Conservation (phyloP, 2,113 vertebrate species). For the Pelmatolapia mariae region DNA sequence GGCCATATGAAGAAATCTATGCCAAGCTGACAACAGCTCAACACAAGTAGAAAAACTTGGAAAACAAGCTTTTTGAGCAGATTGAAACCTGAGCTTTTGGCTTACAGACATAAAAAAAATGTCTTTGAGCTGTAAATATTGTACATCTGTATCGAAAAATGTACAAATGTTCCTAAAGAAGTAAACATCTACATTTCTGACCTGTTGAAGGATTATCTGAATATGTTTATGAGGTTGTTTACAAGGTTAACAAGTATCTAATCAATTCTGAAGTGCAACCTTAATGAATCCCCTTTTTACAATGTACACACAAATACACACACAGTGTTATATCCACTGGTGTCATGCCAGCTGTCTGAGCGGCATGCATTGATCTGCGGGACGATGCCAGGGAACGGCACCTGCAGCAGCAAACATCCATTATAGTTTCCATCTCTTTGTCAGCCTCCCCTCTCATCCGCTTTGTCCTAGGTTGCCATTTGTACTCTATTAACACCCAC, state of each 20-base stretch:
- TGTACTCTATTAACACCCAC: constrained; percentile 97
- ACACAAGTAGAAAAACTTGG: background rate
- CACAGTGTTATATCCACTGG: background rate
- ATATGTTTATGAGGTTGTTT: background rate
- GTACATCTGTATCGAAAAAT: background rate
- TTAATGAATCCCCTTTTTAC: background rate
- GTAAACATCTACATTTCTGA: background rate
- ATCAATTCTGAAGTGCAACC: background rate
- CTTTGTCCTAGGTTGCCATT: constrained; percentile 84
- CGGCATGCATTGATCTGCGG: constrained; percentile 1
- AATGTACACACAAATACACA: background rate
- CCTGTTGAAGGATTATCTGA: background rate
- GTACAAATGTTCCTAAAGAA: background rate
- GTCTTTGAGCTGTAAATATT: background rate
- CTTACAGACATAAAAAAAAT: background rate
- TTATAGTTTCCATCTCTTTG: background rate
- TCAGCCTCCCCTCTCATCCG: background rate
- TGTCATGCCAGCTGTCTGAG: background rate
- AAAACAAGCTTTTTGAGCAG: background rate
- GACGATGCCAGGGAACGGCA: constrained; percentile 3
- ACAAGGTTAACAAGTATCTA: background rate
- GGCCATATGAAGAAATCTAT: background rate
- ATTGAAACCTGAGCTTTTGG: background rate
- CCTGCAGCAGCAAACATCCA: constrained; percentile 2
- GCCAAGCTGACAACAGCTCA: background rate